Evolutionary conservation across 2,888 invertebrate species (phyloP).

Genomic region (Pachliopta kotzebuea): DNA sequence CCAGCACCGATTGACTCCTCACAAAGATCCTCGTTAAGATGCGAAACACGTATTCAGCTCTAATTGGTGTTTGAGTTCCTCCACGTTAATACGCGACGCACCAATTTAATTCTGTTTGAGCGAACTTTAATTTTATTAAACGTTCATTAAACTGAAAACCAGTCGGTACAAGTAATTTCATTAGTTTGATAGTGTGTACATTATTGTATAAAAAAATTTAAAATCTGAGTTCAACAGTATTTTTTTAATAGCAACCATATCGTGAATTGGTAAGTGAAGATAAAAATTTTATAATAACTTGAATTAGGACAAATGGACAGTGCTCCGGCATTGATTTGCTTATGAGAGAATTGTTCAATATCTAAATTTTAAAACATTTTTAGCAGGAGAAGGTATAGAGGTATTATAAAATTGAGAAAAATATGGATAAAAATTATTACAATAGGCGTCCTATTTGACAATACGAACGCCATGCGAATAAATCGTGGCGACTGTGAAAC

Average conservation of each 20-base stretch:
- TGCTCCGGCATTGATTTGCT: neutral
- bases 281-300: neutral
- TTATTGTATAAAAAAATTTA: neutral
- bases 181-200: neutral
- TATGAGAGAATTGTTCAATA: neutral
- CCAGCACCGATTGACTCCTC: conserved; percentile 21
- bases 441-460: neutral
- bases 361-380: neutral
- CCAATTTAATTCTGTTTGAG: conserved; percentile 18
- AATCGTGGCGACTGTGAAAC: conserved; percentile 51
- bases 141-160: conserved; percentile 11
- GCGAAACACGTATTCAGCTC: conserved; percentile 16
- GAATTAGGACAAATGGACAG: neutral
- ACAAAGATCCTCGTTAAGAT: conserved; percentile 27
- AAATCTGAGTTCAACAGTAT: neutral
- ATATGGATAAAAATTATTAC: neutral
- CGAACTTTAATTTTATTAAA: conserved; percentile 24
- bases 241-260: neutral
- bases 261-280: neutral
- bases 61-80: conserved; percentile 22
- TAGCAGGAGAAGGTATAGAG: neutral
- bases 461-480: conserved; percentile 36
- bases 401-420: neutral
- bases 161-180: neutral
- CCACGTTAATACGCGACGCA: conserved; percentile 2